Base-by-base conservation (phyloP, 2,113 vertebrate species). In the Ardeotis arabs region DNA sequence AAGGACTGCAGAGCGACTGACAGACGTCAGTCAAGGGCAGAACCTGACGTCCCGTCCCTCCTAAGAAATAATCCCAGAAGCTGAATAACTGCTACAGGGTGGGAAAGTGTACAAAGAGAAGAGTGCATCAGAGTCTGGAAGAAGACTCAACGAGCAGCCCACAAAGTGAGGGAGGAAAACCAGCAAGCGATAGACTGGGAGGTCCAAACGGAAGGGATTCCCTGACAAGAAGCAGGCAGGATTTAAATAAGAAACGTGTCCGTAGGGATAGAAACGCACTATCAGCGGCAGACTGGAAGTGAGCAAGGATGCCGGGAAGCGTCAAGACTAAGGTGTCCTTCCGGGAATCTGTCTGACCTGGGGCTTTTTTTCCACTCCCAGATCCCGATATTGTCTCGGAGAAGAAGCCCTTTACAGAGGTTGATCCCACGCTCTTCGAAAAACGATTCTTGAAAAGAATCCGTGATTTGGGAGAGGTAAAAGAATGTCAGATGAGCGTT, bases 341-440 rank as follows among this genome's bases (percentile, higher is more conserved):
- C 3, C 25, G 31, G 73, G 58, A 50, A 39, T 19, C 49, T 85
- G 39, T 16, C 47, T 90, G 29, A 96, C 10, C 47, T 19, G 45
- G 31, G 37, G 1, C 23, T 20, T 31, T 14, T 56, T 13, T 13
- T 35, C 45, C 50, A 4, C 72, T 62, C 53, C 49, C 37, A 98
- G 98, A 98, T 87, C 98, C 98, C 0, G 98, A 98, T 72, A 98
- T 98, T 5, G 96, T 98, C 79, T 98, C 98, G 0, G 98, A 98
- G 95, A 98, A 98, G 56, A 98, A 98, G 18, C 99, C 98, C 0
- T 93, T 97, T 13, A 93, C 98, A 2, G 98, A 98, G 86, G 98
- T 99, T 8, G 99, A 99, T 94, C 99, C 99, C 41, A 99, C 99
- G 0, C 96, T 99, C 82, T 99, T 99, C 95, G 99, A 99, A 93